Conservation (phyloP, 2,888 invertebrate genomes). For the Iphiclides podalirius region DNA sequence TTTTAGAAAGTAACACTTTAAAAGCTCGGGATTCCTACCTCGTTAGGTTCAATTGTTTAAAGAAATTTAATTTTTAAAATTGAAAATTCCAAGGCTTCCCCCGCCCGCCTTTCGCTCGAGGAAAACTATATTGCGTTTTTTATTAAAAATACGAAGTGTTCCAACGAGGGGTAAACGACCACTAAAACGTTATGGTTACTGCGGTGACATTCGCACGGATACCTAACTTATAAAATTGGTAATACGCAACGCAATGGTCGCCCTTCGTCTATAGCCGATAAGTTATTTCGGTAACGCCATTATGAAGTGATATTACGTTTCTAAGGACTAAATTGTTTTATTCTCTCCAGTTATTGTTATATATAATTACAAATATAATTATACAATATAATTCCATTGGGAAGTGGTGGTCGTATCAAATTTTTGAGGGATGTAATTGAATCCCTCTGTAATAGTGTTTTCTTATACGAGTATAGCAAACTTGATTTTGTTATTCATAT, state of each 20-base stretch:
- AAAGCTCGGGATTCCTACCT: conserved; percentile 21
- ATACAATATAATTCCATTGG: too few species aligned
- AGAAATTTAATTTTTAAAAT: conserved; percentile 57
- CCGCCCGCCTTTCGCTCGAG: conserved; percentile 45
- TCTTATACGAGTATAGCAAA: too few species aligned
- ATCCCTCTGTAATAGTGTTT: too few species aligned
- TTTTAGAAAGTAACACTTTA: neutral
- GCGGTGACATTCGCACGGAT: conserved; percentile 71
- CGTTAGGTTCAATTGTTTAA: conserved; percentile 37
- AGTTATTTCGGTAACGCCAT: conserved; percentile 11
- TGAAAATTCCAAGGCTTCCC: conserved; percentile 56
- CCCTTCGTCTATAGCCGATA: conserved; percentile 35
- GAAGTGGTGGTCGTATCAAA: too few species aligned
- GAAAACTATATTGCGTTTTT: conserved; percentile 72
- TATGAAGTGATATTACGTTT: conserved; percentile 19
- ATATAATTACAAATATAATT: too few species aligned
- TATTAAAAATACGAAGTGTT: conserved; percentile 72
- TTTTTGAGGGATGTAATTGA: too few species aligned
- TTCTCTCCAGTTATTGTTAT: too few species aligned
- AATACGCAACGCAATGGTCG: conserved; percentile 49
- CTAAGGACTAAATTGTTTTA: conserved; percentile 12
- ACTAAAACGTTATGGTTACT: conserved; percentile 76
- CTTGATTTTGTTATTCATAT: too few species aligned
- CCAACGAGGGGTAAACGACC: conserved; percentile 69
- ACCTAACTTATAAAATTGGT: conserved; percentile 75